phyloP scores from a whole-genome alignment of 2,113 vertebrate species.

The Varanus salvator region DNA sequence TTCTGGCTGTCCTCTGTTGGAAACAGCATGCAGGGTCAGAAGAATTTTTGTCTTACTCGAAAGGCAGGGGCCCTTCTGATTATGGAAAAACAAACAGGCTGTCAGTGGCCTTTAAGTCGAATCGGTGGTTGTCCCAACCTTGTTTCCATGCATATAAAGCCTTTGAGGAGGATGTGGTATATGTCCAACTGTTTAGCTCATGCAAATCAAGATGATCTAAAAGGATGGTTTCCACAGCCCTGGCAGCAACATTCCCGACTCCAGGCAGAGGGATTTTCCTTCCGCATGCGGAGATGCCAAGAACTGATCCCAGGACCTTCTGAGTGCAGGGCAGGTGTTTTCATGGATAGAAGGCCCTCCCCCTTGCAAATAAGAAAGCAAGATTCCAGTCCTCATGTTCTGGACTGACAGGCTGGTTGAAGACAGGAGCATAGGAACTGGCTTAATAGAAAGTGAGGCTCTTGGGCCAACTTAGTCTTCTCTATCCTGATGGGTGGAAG shows the following conservation, averaged over 20 bases:
- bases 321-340: not conserved
- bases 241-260: no score
- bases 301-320: not conserved
- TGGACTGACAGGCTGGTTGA: not conserved
- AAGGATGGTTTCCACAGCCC: no score
- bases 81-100: not conserved
- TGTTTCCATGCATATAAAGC: no score
- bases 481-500: not conserved
- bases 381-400: not conserved
- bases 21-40: not conserved
- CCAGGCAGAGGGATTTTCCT: no score
- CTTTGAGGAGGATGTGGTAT: no score
- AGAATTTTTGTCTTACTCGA: not conserved
- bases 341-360: not conserved
- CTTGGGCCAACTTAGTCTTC: no score
- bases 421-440: not conserved
- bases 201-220: no score
- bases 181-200: no score
- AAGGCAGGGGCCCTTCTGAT: not conserved
- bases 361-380: not conserved
- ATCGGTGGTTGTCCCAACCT: no score
- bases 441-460: not conserved
- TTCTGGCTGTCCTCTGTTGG: not conserved
- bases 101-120: not conserved
- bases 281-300: not conserved